Conservation (phyloP, 1,140 invertebrate species). For the Caenorhabditis brenneri region DNA sequence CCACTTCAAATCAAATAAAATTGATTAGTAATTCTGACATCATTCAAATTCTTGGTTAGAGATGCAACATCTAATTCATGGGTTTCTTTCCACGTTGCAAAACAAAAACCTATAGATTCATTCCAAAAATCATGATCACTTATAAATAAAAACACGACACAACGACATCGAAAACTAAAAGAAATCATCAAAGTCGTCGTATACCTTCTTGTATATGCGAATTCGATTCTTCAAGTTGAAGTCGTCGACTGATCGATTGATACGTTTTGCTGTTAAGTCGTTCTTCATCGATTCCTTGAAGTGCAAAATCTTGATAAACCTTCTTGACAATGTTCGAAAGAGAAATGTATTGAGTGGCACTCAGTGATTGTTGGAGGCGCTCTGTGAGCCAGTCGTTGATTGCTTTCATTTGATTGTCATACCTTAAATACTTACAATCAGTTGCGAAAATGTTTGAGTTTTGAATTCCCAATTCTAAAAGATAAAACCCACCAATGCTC, state of each 20-base stretch:
- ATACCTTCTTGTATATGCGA: slow-evolving; percentile 35
- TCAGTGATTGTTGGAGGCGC: slow-evolving; percentile 88
- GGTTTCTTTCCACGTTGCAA: no score
- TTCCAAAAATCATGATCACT: not conserved
- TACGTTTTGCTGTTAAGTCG: slow-evolving; percentile 96
- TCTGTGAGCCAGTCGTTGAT: slow-evolving; percentile 93
- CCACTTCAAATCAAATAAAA: no score
- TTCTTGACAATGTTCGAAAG: slow-evolving; percentile 96
- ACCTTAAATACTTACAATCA: slow-evolving; percentile 86
- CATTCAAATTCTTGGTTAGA: no score
- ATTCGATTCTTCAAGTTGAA: slow-evolving; percentile 93
- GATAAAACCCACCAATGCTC: slow-evolving; percentile 75
- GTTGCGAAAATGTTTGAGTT: no score
- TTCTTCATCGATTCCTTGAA: slow-evolving; percentile 97
- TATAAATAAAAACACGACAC: not conserved
- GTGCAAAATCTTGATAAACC: slow-evolving; percentile 96
- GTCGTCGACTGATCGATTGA: slow-evolving; percentile 86
- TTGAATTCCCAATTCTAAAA: slow-evolving; percentile 51
- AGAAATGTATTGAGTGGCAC: slow-evolving; percentile 94
- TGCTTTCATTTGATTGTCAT: slow-evolving; percentile 89
- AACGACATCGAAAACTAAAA: not conserved
- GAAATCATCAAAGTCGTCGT: not conserved
- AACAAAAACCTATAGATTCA: no score
- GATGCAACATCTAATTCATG: no score
- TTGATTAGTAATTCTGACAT: no score